These are phyloP conservation scores for Drosophila barbarae DNA, from an alignment of 2,888 invertebrate genomes.

Conservation along the genomic window DNA sequence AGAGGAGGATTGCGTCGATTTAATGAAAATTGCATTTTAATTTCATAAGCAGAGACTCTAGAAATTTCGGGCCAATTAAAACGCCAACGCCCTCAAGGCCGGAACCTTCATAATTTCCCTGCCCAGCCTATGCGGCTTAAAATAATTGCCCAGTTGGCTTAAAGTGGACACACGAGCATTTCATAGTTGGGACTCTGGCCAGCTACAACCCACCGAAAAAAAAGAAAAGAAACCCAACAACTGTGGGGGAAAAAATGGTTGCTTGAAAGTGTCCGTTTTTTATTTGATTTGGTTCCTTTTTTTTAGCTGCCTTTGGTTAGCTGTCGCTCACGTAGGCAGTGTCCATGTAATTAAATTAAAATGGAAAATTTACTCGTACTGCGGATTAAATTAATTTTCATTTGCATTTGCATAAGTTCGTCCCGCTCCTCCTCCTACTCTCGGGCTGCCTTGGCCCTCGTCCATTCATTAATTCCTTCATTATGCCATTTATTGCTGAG, in stretches of 20 bases:
- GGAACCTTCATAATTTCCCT: conserved; percentile 78
- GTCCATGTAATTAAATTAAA: conserved; percentile 80
- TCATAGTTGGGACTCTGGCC: conserved; percentile 39
- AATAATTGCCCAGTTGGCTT: conserved; percentile 76
- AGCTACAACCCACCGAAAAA: conserved; percentile 9
- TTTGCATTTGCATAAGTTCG: conserved; percentile 79
- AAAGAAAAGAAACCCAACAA: conserved; percentile 9
- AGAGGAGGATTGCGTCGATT: conserved; percentile 27
- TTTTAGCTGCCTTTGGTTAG: conserved; percentile 57
- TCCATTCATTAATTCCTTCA: conserved; percentile 68
- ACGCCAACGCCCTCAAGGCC: conserved; percentile 27
- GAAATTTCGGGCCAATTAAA: conserved; percentile 53
- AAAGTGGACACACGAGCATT: conserved; percentile 55
- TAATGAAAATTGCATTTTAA: conserved; percentile 72
- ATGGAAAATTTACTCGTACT: conserved; percentile 79
- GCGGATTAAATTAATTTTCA: conserved; percentile 80
- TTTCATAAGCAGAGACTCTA: conserved; percentile 65
- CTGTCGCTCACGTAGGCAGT: conserved; percentile 78
- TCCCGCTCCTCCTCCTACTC: conserved; percentile 4
- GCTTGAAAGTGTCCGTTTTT: conserved; percentile 53
- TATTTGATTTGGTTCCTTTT: conserved; percentile 38
- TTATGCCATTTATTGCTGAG: conserved; percentile 69
- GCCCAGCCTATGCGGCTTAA: conserved; percentile 64
- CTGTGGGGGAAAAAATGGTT: conserved; percentile 46
- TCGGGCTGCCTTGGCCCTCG: conserved; percentile 16